phyloP scores from a whole-genome alignment of 2,888 invertebrate species.

The Halictus ligatus region DNA sequence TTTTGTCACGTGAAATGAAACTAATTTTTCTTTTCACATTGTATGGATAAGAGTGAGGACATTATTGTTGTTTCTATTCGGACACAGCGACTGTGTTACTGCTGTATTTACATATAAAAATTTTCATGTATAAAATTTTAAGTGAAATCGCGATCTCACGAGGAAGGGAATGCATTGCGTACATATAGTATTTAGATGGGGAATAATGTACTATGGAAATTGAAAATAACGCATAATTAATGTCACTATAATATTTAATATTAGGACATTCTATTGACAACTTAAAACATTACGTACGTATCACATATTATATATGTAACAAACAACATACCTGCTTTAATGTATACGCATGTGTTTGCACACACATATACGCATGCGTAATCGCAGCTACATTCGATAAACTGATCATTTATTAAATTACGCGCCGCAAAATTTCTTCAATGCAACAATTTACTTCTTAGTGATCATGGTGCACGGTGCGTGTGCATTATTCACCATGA shows the following conservation, averaged over 20 bases:
- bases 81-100: too few relatives aligned
- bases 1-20: too few relatives aligned
- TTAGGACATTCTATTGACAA: conserved; percentile 83
- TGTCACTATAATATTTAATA: conserved; percentile 82
- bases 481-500: not conserved
- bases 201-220: not conserved
- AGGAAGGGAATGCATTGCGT: too few relatives aligned
- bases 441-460: conserved; percentile 31
- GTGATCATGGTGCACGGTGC: not conserved
- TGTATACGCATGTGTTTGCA: conserved; percentile 59
- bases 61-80: too few relatives aligned
- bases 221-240: conserved; percentile 74
- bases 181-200: not conserved
- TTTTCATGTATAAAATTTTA: too few relatives aligned
- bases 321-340: conserved; percentile 65
- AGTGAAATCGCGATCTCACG: too few relatives aligned
- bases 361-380: conserved; percentile 62
- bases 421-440: conserved; percentile 47
- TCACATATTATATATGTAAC: conserved; percentile 75
- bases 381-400: conserved; percentile 77
- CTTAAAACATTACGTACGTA: conserved; percentile 79
- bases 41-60: too few relatives aligned
- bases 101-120: too few relatives aligned
- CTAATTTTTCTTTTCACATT: too few relatives aligned
- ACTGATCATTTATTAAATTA: conserved; percentile 77